Evolutionary conservation across 2,797 vertebrate genomes (phyloP).

Genomic region (Triplophysa yarkandensis): DNA sequence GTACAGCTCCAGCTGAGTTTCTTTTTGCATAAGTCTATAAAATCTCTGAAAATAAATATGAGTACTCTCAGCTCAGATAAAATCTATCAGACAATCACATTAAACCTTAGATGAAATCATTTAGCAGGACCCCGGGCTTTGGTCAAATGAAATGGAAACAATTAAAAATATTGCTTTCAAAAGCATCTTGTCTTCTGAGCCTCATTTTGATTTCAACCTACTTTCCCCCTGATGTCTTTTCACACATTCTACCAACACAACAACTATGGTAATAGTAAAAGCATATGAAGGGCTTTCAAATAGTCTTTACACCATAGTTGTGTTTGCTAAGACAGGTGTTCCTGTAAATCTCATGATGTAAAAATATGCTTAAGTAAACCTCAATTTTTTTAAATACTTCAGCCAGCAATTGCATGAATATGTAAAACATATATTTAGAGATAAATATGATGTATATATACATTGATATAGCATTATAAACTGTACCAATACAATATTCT

Average conservation of each 20-base stretch:
- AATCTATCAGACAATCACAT: constrained; percentile 12
- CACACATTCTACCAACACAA: constrained; percentile 15
- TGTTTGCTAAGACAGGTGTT: neutral
- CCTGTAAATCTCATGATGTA: no score
- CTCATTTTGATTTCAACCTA: constrained; percentile 10
- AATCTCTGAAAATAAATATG: constrained; percentile 43
- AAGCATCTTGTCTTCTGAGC: neutral
- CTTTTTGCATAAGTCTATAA: constrained; percentile 52
- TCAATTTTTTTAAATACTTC: no score
- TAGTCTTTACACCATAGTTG: neutral
- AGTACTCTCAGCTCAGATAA: constrained; percentile 36
- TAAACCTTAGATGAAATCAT: constrained; percentile 38
- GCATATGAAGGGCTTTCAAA: neutral
- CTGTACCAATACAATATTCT: no score
- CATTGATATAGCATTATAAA: no score
- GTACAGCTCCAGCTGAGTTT: constrained; percentile 30
- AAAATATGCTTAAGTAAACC: no score
- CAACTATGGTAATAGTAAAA: neutral
- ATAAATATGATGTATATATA: no score
- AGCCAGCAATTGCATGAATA: no score
- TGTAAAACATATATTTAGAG: no score
- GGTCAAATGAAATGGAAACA: no score
- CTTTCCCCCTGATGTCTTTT: neutral
- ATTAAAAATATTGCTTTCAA: neutral
- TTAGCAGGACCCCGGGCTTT: constrained; percentile 35